Base-by-base conservation (phyloP, 2,888 invertebrate genomes). In the Julus scanicus region DNA sequence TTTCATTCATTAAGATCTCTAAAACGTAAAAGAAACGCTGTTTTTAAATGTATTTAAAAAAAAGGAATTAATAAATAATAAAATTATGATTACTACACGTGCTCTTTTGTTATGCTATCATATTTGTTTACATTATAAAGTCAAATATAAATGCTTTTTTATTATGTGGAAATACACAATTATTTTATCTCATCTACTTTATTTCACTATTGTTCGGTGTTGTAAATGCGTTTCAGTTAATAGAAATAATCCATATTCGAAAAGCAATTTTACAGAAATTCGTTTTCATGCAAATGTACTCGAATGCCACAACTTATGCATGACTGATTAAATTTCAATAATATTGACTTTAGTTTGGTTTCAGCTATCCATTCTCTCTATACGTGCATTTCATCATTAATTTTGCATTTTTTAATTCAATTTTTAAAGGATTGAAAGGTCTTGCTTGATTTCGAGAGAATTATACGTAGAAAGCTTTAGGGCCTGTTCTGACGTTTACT, bases 281-380 rank as follows among this genome's bases (percentile, higher is more conserved):
- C 80, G 29, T 15, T 11, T 80, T 15, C 37, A 39, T 37, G 71
- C 37, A 80, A 13, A 37, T 37, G 80, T 80, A 11, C 80, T 80
- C 13, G 80, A 37, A 80, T 80, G 37, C 37, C 37, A 3, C 11
- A 29, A 20, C 71, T 29, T 29, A 29, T 71, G 71, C 71, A 20
- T 37, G 37, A 15, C 80, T 80, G 80, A 80, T 80, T 80, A 80
- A 80, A 80, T 80, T 80, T 80, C 37, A 80, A 80, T 80, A 80
- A 80, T 80, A 80, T 80, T 80, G 80, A 80, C 80, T 80, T 80
- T 39, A 13, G 80, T 5, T 39, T 80, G 37, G 80, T 37, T 80
- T 29, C 37, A 80, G 80, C 37, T 80, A 29, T 13, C 37, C 53
- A 53, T 53, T 53, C 15, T 53, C 13, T 15, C 53, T 53, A 53